Evolutionary conservation across 2,888 invertebrate species (phyloP).

Genomic region (Microdon myrmicae): DNA sequence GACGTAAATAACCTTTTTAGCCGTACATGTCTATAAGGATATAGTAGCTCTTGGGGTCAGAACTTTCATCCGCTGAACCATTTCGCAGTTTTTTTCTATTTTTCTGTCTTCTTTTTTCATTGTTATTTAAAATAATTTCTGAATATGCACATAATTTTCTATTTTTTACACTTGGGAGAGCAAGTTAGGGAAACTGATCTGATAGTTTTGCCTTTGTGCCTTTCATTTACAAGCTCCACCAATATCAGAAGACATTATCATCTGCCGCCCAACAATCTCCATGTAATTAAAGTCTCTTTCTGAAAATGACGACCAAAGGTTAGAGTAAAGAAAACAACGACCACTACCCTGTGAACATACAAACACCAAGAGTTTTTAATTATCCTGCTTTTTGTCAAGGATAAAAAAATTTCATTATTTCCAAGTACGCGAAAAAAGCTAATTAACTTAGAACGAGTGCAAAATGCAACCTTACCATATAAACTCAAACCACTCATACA

Average conservation of each 20-base stretch:
- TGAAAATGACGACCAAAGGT: conserved; percentile 13
- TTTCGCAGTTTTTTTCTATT: not conserved
- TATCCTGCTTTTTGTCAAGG: conserved; percentile 45
- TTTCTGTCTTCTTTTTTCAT: not conserved
- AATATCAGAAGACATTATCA: conserved; percentile 27
- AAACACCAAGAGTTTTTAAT: conserved; percentile 40
- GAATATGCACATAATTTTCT: conserved; percentile 12
- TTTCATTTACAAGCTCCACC: conserved; percentile 29
- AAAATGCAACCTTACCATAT: conserved; percentile 39
- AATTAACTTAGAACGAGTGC: conserved; percentile 49
- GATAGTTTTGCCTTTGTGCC: conserved; percentile 39
- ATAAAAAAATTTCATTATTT: conserved; percentile 44
- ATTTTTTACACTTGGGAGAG: conserved; percentile 1
- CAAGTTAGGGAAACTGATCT: conserved; percentile 29
- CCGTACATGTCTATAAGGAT: too few relatives aligned
- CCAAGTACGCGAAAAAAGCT: conserved; percentile 46
- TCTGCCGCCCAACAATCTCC: conserved; percentile 15
- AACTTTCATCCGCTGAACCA: too few relatives aligned
- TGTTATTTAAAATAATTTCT: conserved; percentile 6
- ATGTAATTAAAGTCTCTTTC: conserved; percentile 40
- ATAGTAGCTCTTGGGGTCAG: too few relatives aligned
- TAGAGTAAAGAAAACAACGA: not conserved
- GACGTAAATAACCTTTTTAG: too few relatives aligned
- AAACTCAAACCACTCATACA: conserved; percentile 4
- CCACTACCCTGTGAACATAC: conserved; percentile 12